These are phyloP conservation scores for Euspilapteryx auroguttella DNA, from an alignment of 2,888 invertebrate species.

Conservation along the genomic window DNA sequence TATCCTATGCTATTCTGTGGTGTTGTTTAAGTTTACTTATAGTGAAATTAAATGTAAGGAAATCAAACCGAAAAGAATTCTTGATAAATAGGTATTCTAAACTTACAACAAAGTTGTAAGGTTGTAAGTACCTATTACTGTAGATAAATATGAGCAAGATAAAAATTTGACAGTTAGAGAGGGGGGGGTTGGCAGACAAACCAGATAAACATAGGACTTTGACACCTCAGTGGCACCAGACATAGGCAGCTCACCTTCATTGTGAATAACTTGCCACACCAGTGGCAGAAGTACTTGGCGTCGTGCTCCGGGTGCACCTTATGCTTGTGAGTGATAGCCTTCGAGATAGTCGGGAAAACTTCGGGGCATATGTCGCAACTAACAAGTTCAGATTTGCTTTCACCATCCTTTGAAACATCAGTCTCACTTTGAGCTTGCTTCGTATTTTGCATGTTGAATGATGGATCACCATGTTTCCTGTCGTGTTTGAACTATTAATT, in stretches of 20 bases:
- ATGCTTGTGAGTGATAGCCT: slow-evolving; percentile 69
- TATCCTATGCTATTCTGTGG: too few species aligned
- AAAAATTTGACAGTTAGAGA: too few species aligned
- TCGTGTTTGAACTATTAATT: too few species aligned
- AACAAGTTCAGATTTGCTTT: slow-evolving; percentile 27
- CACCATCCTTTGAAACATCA: slow-evolving; percentile 17
- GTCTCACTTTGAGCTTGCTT: slow-evolving; percentile 19
- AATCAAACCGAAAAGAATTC: too few species aligned
- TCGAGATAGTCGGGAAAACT: slow-evolving; percentile 59
- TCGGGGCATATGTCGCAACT: slow-evolving; percentile 65
- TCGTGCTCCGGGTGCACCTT: slow-evolving; percentile 65
- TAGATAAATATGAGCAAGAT: too few species aligned
- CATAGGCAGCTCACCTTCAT: slow-evolving; percentile 61
- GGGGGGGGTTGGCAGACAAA: background rate
- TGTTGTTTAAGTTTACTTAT: too few species aligned
- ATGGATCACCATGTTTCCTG: slow-evolving; percentile 66
- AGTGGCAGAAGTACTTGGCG: slow-evolving; percentile 66
- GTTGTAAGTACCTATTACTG: too few species aligned
- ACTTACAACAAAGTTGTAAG: too few species aligned
- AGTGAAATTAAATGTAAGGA: too few species aligned
- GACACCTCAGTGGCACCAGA: too few species aligned
- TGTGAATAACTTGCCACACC: slow-evolving; percentile 71
- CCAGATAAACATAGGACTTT: too few species aligned
- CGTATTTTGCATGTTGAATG: slow-evolving; percentile 45
- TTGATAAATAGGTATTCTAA: too few species aligned